Evolutionary conservation across 2,113 vertebrate genomes (phyloP), one percentile per base, ranked within the genome.

Genomic region (Apus apus): DNA sequence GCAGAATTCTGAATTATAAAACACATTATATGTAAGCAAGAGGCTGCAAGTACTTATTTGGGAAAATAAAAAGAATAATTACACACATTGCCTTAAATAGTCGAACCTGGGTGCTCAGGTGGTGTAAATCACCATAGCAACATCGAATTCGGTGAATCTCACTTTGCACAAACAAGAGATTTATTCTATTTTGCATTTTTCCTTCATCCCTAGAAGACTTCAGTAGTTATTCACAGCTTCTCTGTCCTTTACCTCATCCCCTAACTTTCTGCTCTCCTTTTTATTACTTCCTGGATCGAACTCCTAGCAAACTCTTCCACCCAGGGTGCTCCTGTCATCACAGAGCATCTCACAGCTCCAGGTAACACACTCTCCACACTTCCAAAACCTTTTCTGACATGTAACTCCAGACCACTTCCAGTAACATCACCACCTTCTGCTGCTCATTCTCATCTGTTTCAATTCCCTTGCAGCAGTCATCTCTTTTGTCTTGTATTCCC

Each of bases 21-120:
- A 27, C 46, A 62, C 20, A 2, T 68, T 81, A 8, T 76, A 45
- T 82, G 2, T 89, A 81, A 93, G 51, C 76, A 89, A 78, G 34
- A 89, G 23, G 53, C 84, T 87, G 51, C 85, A 82, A 74, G 78
- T 27, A 62, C 94, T 90, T 95, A 38, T 93, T 82, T 76, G 46
- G 90, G 40, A 77, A 96, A 96, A 95, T 92, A 96, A 97, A 71
- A 79, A 87, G 90, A 89, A 84, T 88, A 94, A 93, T 94, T 92
- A 75, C 56, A 81, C 89, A 54, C 82, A 50, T 87, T 72, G 67
- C 62, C 84, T 91, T 92, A 80, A 96, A 93, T 68, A 94, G 75
- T 94, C 89, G 85, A 94, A 92, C 88, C 83, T 89, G 50, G 32
- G 74, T 90, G 62, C 73, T 95, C 83, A 85, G 92, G 90, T 95